Evolutionary conservation across 2,888 invertebrate species (phyloP), one percentile per base, ranked within the genome.

Genomic region (Acrobasis suavella): DNA sequence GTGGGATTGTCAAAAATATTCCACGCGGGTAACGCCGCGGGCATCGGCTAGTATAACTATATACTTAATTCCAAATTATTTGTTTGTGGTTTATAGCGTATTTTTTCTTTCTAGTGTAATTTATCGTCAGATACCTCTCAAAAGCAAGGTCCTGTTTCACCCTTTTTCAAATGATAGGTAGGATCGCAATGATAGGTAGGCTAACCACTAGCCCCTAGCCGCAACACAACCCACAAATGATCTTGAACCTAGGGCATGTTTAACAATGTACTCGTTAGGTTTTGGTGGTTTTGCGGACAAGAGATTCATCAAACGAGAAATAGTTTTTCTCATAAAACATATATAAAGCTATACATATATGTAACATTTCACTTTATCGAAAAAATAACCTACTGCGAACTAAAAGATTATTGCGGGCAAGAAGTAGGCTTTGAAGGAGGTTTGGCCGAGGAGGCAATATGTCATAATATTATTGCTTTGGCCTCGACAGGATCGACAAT

Each of bases 381-480:
- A 42, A 42, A 56, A 39, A 51, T 32, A 14, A 52, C 52, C 7
- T 32, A 52, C 39, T 55, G 55, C 12, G 56, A 42, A 42, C 56
- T 42, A 46, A 56, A 56, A 56, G 56, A 56, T 56, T 56, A 56
- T 56, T 42, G 42, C 56, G 56, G 42, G 42, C 42, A 56, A 56
- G 56, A 42, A 22, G 14, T 56, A 56, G 17, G 17, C 56, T 56
- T 42, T 56, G 56, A 83, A 83, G 85, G 82, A 83, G 82, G 80
- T 77, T 42, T 78, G 72, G 52, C 70, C 69, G 69, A 73, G 79
- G 81, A 85, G 85, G 89, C 87, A 88, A 91, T 92, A 89, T 85
- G 89, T 91, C 90, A 91, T 87, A 91, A 91, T 90, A 90, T 91
- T 91, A 91, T 91, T 90, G 87, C 88, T 81, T 77, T 73, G 81